Conservation (phyloP, 2,797 vertebrate species). For the Hypotaenidia philippensis region DNA sequence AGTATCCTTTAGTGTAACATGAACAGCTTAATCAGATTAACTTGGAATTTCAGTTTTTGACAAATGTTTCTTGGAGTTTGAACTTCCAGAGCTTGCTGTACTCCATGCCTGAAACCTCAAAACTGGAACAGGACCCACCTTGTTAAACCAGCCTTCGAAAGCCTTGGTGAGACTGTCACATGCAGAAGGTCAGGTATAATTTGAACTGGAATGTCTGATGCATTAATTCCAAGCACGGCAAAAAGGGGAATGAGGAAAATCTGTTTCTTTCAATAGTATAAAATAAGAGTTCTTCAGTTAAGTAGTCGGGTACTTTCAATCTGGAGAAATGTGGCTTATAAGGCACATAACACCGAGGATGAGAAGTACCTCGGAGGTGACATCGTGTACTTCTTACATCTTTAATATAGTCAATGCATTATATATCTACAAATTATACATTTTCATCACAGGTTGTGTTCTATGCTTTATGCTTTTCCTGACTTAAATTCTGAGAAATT, state of each 20-base stretch:
- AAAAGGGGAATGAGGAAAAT: background rate
- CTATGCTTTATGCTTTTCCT: background rate
- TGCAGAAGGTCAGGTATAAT: background rate
- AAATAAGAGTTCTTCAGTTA: background rate
- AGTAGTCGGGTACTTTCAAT: background rate
- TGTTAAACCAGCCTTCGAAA: background rate
- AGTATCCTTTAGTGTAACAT: background rate
- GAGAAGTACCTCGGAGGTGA: background rate
- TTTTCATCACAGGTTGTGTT: background rate
- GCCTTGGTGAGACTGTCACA: background rate
- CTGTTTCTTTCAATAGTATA: background rate
- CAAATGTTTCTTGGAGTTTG: conserved; percentile 22
- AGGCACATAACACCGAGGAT: fast-evolving
- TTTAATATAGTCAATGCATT: background rate
- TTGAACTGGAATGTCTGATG: background rate
- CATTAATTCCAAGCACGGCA: background rate
- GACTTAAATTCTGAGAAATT: background rate
- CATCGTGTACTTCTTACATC: background rate
- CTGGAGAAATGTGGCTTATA: background rate
- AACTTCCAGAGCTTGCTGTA: background rate
- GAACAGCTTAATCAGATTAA: conserved; percentile 43
- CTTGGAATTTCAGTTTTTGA: conserved; percentile 34
- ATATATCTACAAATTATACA: background rate
- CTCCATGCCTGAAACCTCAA: background rate
- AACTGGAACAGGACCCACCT: background rate